These are phyloP conservation scores for Coremacera marginata DNA, from an alignment of 2,888 invertebrate genomes.

Conservation along the genomic window DNA sequence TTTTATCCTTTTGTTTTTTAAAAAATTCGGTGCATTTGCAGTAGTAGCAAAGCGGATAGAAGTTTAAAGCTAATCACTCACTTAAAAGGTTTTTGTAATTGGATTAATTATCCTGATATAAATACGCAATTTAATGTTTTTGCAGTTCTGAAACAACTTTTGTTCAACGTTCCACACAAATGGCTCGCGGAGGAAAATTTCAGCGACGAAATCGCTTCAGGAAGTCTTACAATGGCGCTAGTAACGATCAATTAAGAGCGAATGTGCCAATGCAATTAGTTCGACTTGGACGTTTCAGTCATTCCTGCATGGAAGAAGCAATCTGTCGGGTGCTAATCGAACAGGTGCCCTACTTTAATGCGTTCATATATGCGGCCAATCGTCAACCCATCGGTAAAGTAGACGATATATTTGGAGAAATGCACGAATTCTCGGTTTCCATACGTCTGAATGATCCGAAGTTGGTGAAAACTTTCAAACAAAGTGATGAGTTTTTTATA, in stretches of 20 bases:
- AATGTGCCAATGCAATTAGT: background rate
- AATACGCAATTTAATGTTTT: too few relatives aligned
- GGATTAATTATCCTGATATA: too few relatives aligned
- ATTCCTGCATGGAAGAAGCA: background rate
- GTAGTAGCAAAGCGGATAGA: too few relatives aligned
- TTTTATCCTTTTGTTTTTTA: too few relatives aligned
- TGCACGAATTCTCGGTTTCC: background rate
- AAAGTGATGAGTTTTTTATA: background rate
- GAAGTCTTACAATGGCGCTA: background rate
- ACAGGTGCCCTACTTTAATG: conserved; percentile 15
- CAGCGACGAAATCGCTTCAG: too few relatives aligned
- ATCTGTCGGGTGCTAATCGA: background rate
- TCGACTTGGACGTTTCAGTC: background rate
- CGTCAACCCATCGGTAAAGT: background rate
- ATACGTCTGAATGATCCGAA: background rate
- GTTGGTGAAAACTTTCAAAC: background rate
- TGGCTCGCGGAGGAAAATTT: background rate
- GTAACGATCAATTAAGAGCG: background rate
- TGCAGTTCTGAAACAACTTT: background rate
- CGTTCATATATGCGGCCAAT: background rate
- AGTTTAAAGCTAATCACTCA: too few relatives aligned
- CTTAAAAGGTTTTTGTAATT: background rate
- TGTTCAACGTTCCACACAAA: background rate
- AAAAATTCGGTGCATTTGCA: too few relatives aligned
- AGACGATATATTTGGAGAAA: background rate